These are phyloP conservation scores for Ctenopoma kingsleyae DNA, from an alignment of 2,797 vertebrate species.

Conservation along the genomic window DNA sequence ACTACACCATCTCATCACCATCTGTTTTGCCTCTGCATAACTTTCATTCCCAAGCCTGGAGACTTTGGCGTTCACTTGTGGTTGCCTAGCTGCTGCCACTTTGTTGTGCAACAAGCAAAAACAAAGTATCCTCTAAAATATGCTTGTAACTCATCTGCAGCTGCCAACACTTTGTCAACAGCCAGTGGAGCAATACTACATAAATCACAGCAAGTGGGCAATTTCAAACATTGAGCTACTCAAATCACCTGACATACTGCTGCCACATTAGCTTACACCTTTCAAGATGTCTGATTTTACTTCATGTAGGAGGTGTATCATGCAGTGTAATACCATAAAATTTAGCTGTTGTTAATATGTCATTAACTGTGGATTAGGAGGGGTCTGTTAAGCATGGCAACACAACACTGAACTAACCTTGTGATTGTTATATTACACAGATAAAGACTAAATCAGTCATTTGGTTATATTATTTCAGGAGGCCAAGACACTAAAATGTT, in stretches of 20 bases:
- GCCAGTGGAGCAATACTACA: constrained; percentile 25
- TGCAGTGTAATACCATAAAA: constrained; percentile 26
- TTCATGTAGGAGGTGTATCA: constrained; percentile 11
- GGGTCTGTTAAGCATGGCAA: constrained; percentile 33
- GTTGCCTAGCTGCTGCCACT: constrained; percentile 53
- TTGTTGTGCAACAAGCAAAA: constrained; percentile 54
- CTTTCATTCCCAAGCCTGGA: constrained; percentile 61
- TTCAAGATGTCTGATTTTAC: constrained; percentile 30
- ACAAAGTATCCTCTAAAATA: constrained; percentile 56
- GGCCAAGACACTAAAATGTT: constrained; percentile 63
- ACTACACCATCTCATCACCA: constrained; percentile 64
- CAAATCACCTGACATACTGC: constrained; percentile 41
- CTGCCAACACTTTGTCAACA: constrained; percentile 59
- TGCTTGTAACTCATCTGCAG: constrained; percentile 57
- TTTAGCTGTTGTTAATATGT: constrained; percentile 37
- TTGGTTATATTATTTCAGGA: constrained; percentile 60
- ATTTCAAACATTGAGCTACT: constrained; percentile 33
- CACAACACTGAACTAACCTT: constrained; percentile 54
- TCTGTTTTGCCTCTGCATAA: constrained; percentile 68
- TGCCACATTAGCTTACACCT: constrained; percentile 3
- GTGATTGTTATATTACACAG: constrained; percentile 62
- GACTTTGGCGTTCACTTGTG: constrained; percentile 48
- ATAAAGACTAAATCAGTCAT: constrained; percentile 66
- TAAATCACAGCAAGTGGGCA: constrained; percentile 38
- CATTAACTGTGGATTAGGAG: constrained; percentile 38